Base-by-base conservation (phyloP, 1,140 invertebrate genomes). In the Musca domestica region DNA sequence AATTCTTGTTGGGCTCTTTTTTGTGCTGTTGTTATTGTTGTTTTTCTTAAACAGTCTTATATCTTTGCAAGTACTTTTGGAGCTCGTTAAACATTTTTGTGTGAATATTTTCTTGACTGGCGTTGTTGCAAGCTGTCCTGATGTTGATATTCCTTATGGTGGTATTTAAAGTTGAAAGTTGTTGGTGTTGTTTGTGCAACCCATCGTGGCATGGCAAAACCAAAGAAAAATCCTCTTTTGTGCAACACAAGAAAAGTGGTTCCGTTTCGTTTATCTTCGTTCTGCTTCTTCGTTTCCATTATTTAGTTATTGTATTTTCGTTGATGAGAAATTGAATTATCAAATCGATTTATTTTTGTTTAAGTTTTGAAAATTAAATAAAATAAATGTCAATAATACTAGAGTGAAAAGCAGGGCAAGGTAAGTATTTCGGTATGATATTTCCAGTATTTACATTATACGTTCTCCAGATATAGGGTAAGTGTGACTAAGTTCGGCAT, bases 181-280 rank as follows among this genome's bases (percentile, higher is more conserved):
- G 64, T 41, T 68, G 23, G 14, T 67, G 71, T 15, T 72, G 72
- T 58, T 74, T 64, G 52, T 70, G 73, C 69, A 69, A 69, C 71
- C 73, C 74, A 76, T 77, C 74, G 74, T 77, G 71, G 70, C 64
- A 74, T 71, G 67, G 51, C 49, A 66, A 30, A 41, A 70, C 68
- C 27, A 54, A 61, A 17, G 7, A 56, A 15, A 67, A 12, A 66
- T 47, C 66, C 30, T 34, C 20, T 67, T 41, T 68, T 67, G 27
- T 27, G 6, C 64, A 67, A 73, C 73, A 69, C 73, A 69, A 69
- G 71, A 77, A 74, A 73, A 74, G 76, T 74, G 74, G 74, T 78
- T 77, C 74, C 76, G 74, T 78, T 76, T 77, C 76, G 71, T 78
- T 78, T 77, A 77, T 77, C 76, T 77, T 71, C 71, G 66, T 75